phyloP scores from a whole-genome alignment of 1,140 invertebrate species.

The Odontomachus brunneus region DNA sequence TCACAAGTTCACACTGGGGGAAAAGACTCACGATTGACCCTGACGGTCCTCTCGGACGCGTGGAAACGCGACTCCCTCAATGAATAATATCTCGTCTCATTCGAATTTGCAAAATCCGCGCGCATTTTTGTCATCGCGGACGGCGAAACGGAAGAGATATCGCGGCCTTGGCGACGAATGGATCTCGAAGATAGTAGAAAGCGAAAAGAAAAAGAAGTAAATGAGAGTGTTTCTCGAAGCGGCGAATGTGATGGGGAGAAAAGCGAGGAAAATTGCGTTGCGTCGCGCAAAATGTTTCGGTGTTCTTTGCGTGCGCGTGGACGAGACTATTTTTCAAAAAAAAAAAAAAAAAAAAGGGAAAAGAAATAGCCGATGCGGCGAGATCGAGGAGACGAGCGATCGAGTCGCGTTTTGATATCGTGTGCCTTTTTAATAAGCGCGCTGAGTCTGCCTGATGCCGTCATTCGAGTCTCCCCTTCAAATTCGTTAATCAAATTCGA shows the following conservation, averaged over 20 bases:
- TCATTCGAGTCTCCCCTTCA: too few species aligned
- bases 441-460: too few species aligned
- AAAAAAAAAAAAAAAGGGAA: too few species aligned
- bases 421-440: neutral
- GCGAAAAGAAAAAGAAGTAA: neutral
- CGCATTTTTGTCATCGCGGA: constrained; percentile 18
- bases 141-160: constrained; percentile 20
- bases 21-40: too few species aligned
- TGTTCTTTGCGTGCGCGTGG: constrained; percentile 62
- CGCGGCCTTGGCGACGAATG: constrained; percentile 51
- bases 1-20: too few species aligned
- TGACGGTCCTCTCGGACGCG: too few species aligned
- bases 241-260: constrained; percentile 27
- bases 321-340: constrained; percentile 52
- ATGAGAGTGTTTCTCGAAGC: constrained; percentile 2
- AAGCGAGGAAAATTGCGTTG: neutral
- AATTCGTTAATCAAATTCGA: too few species aligned
- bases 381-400: neutral
- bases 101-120: too few species aligned
- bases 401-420: neutral
- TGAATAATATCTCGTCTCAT: too few species aligned
- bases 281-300: constrained; percentile 60
- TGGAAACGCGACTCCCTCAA: too few species aligned
- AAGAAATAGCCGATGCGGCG: too few species aligned
- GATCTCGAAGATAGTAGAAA: constrained; percentile 16